phyloP scores from a whole-genome alignment of 2,797 vertebrate genomes.

The Peromyscus eremicus region DNA sequence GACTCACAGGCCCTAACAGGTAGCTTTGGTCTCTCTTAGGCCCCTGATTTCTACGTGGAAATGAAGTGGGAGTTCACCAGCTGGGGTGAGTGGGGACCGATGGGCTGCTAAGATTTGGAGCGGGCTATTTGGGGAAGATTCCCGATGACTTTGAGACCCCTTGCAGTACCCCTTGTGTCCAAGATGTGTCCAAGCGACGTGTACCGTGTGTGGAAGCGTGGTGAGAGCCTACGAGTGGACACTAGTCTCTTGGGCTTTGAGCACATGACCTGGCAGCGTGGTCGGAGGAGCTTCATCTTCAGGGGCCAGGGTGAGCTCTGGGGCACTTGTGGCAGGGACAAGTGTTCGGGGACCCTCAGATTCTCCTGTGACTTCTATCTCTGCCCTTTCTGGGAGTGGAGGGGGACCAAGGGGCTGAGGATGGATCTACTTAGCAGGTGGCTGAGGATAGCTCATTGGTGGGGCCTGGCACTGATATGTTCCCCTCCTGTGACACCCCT shows the following conservation, averaged over 20 bases:
- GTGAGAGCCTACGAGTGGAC: constrained; percentile 96
- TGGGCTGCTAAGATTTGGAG: neutral
- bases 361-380: neutral
- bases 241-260: constrained; percentile 97
- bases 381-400: neutral
- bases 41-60: constrained; percentile 97
- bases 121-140: neutral
- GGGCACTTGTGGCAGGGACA: fast-evolving
- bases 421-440: neutral
- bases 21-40: constrained; percentile 87
- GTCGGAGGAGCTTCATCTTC: constrained; percentile 97
- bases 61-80: constrained; percentile 99
- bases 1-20: neutral
- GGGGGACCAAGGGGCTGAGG: neutral
- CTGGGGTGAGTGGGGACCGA: constrained; percentile 88
- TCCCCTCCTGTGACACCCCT: neutral
- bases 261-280: constrained; percentile 98
- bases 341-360: neutral
- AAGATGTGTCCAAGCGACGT: constrained; percentile 98
- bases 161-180: constrained; percentile 95
- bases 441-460: neutral
- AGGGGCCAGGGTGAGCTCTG: constrained; percentile 93
- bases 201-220: constrained; percentile 97
- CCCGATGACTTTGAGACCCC: neutral
- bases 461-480: neutral